Percentiles rank a stretch among this genome's conserved stretches.
These are phyloP conservation scores for Peromyscus attwateri DNA, from an alignment of 2,797 vertebrate species.

Conservation along the genomic window DNA sequence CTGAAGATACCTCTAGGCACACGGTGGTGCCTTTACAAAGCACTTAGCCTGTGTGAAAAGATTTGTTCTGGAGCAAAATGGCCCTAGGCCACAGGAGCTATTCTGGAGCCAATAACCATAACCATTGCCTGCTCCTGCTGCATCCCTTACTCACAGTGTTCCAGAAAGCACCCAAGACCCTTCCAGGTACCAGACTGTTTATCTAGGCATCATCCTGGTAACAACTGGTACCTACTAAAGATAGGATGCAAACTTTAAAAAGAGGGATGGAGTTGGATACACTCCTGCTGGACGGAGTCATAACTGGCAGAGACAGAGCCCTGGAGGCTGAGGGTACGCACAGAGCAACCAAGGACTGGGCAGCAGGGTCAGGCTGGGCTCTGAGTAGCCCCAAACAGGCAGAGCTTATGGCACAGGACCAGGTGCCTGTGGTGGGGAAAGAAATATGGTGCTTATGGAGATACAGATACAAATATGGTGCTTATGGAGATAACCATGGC, in stretches of 20 bases:
- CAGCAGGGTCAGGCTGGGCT: background rate
- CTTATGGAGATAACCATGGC: too few relatives aligned
- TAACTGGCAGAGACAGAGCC: background rate
- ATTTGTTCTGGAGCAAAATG: background rate
- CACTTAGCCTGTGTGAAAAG: background rate
- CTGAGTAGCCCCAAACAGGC: background rate
- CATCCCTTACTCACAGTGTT: background rate
- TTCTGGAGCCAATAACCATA: background rate
- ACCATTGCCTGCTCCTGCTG: background rate
- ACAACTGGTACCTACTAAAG: background rate
- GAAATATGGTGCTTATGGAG: background rate
- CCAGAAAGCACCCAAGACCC: background rate
- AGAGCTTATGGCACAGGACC: background rate
- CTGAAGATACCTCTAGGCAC: background rate
- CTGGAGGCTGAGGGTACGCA: background rate
- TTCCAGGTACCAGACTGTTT: background rate
- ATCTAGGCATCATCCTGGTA: background rate
- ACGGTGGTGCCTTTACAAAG: rapidly evolving
- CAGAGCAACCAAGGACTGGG: background rate
- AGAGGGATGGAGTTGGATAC: background rate
- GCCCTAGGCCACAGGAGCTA: background rate
- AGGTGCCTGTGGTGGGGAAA: background rate
- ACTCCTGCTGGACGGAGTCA: background rate
- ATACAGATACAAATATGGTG: too few relatives aligned
- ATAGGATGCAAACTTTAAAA: background rate